Evolutionary conservation across 2,888 invertebrate species (phyloP).

Genomic region (Sinodicranocentrus sp.): DNA sequence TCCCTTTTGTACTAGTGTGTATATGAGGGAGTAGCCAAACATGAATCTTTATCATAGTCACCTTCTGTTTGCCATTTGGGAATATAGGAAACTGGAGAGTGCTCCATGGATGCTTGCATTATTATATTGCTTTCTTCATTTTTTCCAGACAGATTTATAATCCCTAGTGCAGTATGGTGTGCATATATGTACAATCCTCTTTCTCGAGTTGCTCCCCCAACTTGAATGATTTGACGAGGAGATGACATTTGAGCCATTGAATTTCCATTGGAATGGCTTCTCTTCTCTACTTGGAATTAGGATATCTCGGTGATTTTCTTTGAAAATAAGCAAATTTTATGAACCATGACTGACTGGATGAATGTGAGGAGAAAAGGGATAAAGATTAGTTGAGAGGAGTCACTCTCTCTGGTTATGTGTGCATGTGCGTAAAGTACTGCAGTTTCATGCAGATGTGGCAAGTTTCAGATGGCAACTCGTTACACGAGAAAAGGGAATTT

Average conservation of each 20-base stretch:
- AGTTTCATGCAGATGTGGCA: slow-evolving; percentile 49
- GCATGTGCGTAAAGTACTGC: slow-evolving; percentile 1
- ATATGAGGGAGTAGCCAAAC: background rate
- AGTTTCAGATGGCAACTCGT: slow-evolving; percentile 13
- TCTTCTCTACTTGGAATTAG: slow-evolving; percentile 24
- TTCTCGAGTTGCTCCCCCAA: background rate
- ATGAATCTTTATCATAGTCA: background rate
- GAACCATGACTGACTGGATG: slow-evolving; percentile 52
- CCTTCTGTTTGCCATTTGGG: slow-evolving; percentile 17
- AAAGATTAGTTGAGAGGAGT: slow-evolving; percentile 32
- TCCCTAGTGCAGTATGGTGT: background rate
- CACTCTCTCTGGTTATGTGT: too few species aligned
- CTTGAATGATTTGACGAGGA: slow-evolving; percentile 48
- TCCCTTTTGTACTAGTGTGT: too few species aligned
- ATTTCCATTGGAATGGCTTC: slow-evolving; percentile 30
- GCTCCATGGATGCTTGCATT: background rate
- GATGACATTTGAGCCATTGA: slow-evolving; percentile 54
- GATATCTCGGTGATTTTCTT: slow-evolving; percentile 42
- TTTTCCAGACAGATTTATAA: slow-evolving; percentile 17
- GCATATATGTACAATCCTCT: background rate
- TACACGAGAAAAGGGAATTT: background rate
- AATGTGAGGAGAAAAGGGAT: slow-evolving; percentile 31
- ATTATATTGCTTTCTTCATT: slow-evolving; percentile 21
- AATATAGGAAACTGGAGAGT: background rate
- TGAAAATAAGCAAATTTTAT: slow-evolving; percentile 59